A percentile compares a stretch with the other conserved stretches of the same genome.
Conservation (phyloP, 2,888 invertebrate genomes). For the Sipha maydis region DNA sequence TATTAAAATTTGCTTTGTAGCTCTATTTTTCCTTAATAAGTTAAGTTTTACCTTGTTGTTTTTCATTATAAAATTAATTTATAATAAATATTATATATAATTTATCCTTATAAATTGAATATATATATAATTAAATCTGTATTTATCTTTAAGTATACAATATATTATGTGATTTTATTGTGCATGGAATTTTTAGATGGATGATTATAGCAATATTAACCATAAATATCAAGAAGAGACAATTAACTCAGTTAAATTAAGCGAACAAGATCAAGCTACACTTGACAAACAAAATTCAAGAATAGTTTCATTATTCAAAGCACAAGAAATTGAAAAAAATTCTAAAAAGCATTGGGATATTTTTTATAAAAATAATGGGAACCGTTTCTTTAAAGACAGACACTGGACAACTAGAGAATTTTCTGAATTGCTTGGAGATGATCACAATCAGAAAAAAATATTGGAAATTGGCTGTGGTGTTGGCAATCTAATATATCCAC, state of each 20-base stretch:
- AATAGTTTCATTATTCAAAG: conserved; percentile 78
- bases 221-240: conserved; percentile 60
- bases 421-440: conserved; percentile 77
- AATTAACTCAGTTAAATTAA: conserved; percentile 50
- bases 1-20: conserved; percentile 55
- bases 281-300: conserved; percentile 78
- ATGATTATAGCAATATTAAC: conserved; percentile 57
- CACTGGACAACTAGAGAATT: conserved; percentile 98
- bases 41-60: conserved; percentile 59
- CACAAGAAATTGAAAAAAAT: conserved; percentile 80
- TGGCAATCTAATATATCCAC: conserved; percentile 94
- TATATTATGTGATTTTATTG: conserved; percentile 54
- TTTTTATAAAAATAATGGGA: conserved; percentile 95
- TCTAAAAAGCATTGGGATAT: conserved; percentile 94
- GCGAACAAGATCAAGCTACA: conserved; percentile 37
- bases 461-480: conserved; percentile 95
- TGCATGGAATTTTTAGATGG: conserved; percentile 60
- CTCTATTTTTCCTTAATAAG: conserved; percentile 59
- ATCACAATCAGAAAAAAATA: conserved; percentile 69
- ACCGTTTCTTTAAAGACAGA: conserved; percentile 92
- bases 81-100: conserved; percentile 33
- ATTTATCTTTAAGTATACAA: conserved; percentile 40
- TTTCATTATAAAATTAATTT: conserved; percentile 52
- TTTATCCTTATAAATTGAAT: conserved; percentile 46
- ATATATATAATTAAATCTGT: conserved; percentile 43